phyloP scores from a whole-genome alignment of 2,113 vertebrate genomes.

The Orycteropus afer region DNA sequence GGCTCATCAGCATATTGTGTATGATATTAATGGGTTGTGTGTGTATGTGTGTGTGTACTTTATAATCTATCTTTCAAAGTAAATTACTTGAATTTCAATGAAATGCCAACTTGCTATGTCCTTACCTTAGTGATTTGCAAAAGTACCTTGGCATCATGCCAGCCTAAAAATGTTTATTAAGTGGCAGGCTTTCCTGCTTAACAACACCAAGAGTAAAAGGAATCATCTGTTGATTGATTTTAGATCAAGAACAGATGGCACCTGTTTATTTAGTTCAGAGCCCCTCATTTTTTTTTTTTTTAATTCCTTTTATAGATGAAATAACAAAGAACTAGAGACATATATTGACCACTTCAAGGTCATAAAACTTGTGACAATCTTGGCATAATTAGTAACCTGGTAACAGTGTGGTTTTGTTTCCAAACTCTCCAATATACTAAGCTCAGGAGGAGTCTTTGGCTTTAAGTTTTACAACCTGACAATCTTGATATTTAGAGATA shows the following conservation, averaged over 20 bases:
- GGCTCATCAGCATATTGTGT: not conserved
- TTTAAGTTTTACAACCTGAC: not conserved
- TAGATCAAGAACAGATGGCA: not conserved
- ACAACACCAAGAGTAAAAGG: not conserved
- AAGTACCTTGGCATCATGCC: conserved; percentile 57
- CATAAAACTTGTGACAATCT: not conserved
- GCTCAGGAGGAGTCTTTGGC: not conserved
- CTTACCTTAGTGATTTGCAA: conserved; percentile 54
- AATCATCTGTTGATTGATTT: conserved; percentile 35
- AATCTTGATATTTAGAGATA: not conserved
- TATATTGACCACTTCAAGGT: not conserved
- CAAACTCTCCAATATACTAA: not conserved
- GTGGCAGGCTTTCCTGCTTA: not conserved
- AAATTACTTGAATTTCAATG: conserved; percentile 58
- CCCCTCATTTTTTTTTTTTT: not conserved
- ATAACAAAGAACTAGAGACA: not conserved
- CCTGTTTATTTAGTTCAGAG: not conserved
- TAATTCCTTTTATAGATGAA: not conserved
- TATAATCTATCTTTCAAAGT: conserved; percentile 48
- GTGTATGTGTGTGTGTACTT: not conserved
- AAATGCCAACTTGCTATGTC: conserved; percentile 56
- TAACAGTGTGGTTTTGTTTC: not conserved
- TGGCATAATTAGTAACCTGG: not conserved
- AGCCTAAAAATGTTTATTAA: conserved; percentile 19
- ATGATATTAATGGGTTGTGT: not conserved